A percentile compares a stretch with the other conserved stretches of the same genome.
Conservation (phyloP, 2,113 vertebrate genomes). For the Sula dactylatra region DNA sequence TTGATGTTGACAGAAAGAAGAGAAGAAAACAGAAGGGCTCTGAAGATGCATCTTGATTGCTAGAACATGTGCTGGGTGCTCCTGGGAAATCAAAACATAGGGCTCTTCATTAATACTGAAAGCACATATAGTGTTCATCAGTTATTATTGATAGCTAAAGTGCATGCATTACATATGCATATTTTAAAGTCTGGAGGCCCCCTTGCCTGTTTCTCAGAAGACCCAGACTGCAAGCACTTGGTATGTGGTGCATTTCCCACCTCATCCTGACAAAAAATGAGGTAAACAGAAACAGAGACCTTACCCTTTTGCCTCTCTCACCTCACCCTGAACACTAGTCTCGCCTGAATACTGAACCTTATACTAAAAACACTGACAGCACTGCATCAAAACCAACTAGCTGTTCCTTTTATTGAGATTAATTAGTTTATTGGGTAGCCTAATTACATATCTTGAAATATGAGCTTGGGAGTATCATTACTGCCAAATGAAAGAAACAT, state of each 20-base stretch:
- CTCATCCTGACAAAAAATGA: neutral
- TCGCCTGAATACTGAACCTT: neutral
- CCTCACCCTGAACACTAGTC: neutral
- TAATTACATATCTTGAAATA: slow-evolving; percentile 15
- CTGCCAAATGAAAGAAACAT: neutral
- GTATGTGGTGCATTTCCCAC: neutral
- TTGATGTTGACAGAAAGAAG: neutral
- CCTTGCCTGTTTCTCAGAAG: neutral
- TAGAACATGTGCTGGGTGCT: neutral
- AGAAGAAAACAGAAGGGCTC: neutral
- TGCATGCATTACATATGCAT: neutral
- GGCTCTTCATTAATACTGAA: slow-evolving; percentile 30
- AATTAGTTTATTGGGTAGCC: neutral
- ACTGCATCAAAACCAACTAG: neutral
- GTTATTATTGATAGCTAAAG: slow-evolving; percentile 1
- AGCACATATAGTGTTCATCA: slow-evolving; percentile 11
- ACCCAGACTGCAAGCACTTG: neutral
- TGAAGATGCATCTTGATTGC: slow-evolving; percentile 35
- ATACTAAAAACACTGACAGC: neutral
- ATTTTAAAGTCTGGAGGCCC: neutral
- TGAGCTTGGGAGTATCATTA: neutral
- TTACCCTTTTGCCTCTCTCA: neutral
- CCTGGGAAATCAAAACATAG: slow-evolving; percentile 32
- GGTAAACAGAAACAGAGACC: neutral
- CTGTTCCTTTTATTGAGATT: neutral